These are phyloP conservation scores for Leptobrachium ailaonicum DNA, from an alignment of 2,113 vertebrate species.

Conservation along the genomic window DNA sequence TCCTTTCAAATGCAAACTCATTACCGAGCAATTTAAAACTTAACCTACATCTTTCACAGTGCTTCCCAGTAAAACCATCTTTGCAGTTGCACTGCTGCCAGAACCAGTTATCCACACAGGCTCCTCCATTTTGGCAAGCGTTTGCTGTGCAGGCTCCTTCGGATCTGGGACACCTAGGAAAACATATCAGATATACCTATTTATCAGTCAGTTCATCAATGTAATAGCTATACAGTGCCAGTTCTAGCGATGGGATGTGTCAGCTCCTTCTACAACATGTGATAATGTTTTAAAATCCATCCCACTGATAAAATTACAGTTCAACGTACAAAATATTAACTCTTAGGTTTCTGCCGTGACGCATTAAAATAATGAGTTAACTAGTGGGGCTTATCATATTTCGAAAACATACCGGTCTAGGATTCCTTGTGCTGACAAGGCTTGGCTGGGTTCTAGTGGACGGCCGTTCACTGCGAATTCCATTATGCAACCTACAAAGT, in stretches of 20 bases:
- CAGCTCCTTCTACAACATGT: background rate
- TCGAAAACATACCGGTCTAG: constrained; percentile 82
- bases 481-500: constrained; percentile 97
- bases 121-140: constrained; percentile 88
- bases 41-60: constrained; percentile 91
- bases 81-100: constrained; percentile 92
- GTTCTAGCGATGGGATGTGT: too few species aligned
- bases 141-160: constrained; percentile 83
- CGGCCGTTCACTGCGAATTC: constrained; percentile 97
- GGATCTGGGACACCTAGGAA: constrained; percentile 85
- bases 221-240: too few species aligned
- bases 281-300: background rate
- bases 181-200: constrained; percentile 9
- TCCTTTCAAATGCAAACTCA: constrained; percentile 23
- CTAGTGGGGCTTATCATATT: background rate
- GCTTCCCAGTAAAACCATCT: constrained; percentile 86
- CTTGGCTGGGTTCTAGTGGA: constrained; percentile 93
- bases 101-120: constrained; percentile 90
- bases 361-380: constrained; percentile 9
- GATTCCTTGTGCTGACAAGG: constrained; percentile 85
- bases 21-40: constrained; percentile 28
- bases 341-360: background rate
- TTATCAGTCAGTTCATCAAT: background rate
- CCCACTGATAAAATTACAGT: too few species aligned
- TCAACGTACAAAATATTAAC: background rate